phyloP scores from a whole-genome alignment of 2,113 vertebrate species.

The Spea bombifrons region DNA sequence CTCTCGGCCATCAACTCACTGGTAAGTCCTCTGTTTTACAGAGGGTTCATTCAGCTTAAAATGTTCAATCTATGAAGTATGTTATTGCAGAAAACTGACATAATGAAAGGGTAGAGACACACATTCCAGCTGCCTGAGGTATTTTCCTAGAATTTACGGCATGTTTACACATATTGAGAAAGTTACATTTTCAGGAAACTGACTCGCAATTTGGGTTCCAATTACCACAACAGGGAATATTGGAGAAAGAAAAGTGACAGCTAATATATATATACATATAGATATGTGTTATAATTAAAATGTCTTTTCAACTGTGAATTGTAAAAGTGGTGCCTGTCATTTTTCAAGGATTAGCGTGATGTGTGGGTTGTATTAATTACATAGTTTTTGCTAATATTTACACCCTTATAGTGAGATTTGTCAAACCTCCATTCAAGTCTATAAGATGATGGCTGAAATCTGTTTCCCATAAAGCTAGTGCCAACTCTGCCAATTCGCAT shows the following conservation, averaged over 20 bases:
- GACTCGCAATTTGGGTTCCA: slow-evolving; percentile 43
- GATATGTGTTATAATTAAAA: no score
- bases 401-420: no score
- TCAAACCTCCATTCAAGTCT: no score
- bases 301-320: no score
- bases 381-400: no score
- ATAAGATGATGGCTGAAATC: no score
- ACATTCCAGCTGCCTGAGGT: slow-evolving; percentile 3
- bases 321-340: no score
- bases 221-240: slow-evolving; percentile 23
- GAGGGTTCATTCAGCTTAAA: background rate
- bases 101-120: background rate
- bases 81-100: slow-evolving; percentile 18
- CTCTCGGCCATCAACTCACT: slow-evolving; percentile 60
- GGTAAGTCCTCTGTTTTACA: slow-evolving; percentile 62
- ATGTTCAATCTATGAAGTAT: slow-evolving; percentile 7
- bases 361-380: no score
- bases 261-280: background rate
- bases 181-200: slow-evolving; percentile 50
- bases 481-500: no score
- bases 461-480: no score
- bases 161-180: slow-evolving; percentile 32
- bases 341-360: no score
- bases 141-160: slow-evolving; percentile 2
- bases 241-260: background rate